A percentile compares a stretch with the other conserved stretches of the same genome.
Evolutionary conservation across 2,113 vertebrate genomes (phyloP).

Genomic region (Charadrius vociferus): DNA sequence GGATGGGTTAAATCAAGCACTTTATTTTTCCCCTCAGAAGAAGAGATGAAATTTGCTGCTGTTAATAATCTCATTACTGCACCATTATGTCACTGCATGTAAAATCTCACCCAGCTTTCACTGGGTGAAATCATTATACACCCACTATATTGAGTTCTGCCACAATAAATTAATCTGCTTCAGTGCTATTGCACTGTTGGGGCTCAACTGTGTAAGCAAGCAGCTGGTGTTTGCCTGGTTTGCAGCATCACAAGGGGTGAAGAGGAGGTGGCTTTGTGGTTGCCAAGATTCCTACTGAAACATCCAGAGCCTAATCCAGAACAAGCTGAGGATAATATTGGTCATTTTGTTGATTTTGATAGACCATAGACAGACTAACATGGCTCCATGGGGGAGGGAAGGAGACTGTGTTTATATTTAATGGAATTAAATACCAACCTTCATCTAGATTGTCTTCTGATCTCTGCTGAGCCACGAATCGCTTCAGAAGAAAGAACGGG

Average conservation of each 20-base stretch:
- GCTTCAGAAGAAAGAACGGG: not conserved
- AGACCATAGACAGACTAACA: not conserved
- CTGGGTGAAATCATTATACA: not conserved
- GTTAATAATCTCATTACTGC: constrained; percentile 22
- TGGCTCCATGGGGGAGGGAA: not conserved
- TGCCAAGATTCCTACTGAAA: not conserved
- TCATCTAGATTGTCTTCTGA: not conserved
- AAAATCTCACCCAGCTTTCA: constrained; percentile 14
- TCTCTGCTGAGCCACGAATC: not conserved
- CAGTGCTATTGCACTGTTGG: not conserved
- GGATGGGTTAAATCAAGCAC: not conserved
- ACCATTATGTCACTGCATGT: not conserved
- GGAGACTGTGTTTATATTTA: not conserved
- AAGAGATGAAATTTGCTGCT: constrained; percentile 2
- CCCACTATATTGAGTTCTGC: constrained; percentile 3
- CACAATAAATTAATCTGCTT: constrained; percentile 22
- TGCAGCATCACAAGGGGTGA: not conserved
- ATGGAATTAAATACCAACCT: not conserved
- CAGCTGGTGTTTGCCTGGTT: not conserved
- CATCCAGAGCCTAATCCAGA: not conserved
- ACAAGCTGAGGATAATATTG: not conserved
- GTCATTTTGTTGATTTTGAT: not conserved
- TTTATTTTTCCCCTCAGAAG: not conserved
- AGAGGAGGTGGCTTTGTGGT: not conserved
- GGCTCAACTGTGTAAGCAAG: constrained; percentile 25